Percentiles rank a stretch among this genome's conserved stretches.
These are phyloP conservation scores for Lasiurus borealis DNA, from an alignment of 2,113 vertebrate species.

Conservation along the genomic window DNA sequence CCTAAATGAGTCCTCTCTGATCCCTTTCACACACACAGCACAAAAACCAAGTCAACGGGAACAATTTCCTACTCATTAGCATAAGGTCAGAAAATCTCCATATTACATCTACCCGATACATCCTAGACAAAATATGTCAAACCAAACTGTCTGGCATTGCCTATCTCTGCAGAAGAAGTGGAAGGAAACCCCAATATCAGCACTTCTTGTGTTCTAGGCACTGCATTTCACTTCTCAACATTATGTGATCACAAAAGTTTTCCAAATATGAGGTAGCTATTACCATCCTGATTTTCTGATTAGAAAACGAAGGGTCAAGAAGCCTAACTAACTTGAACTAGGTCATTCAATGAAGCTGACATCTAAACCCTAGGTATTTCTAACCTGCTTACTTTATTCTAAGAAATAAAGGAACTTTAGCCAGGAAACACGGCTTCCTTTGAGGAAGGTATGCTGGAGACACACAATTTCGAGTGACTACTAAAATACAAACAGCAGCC, in stretches of 20 bases:
- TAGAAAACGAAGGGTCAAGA: not conserved
- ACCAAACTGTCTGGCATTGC: not conserved
- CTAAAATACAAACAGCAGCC: not conserved
- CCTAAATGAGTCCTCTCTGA: not conserved
- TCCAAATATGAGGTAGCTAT: not conserved
- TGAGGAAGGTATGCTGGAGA: conserved; percentile 29
- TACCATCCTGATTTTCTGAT: not conserved
- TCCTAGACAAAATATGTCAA: not conserved
- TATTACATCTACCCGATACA: not conserved
- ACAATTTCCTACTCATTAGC: not conserved
- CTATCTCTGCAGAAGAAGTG: not conserved
- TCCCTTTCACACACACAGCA: not conserved
- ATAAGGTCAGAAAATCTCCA: not conserved
- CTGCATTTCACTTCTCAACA: not conserved
- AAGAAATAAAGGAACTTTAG: not conserved
- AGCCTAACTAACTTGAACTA: not conserved
- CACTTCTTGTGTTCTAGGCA: not conserved
- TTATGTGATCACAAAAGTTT: not conserved
- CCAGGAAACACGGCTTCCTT: not conserved
- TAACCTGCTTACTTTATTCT: not conserved
- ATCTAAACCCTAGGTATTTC: conserved; percentile 13
- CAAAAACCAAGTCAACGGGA: not conserved
- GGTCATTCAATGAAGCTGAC: not conserved
- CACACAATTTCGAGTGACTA: not conserved
- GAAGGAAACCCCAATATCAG: not conserved